Evolutionary conservation across 1,140 invertebrate species (phyloP).

Genomic region (Agrypnia vestita): DNA sequence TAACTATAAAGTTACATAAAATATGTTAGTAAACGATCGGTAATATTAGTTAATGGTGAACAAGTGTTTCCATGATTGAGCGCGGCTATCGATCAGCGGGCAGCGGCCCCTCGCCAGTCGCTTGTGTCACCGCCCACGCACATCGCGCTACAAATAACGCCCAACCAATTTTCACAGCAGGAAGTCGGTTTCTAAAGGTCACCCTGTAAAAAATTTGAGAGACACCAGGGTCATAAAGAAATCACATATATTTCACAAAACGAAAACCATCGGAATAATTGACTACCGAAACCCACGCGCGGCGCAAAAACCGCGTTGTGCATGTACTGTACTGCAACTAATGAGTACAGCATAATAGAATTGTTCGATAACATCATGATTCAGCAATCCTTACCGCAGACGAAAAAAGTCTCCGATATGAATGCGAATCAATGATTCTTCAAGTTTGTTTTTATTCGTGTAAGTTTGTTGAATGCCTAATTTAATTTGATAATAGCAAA

Average conservation of each 20-base stretch:
- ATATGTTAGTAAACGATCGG: no score
- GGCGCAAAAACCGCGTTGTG: background rate
- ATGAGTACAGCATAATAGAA: no score
- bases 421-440: no score
- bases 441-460: no score
- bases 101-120: background rate
- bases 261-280: constrained; percentile 18
- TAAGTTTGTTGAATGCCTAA: no score
- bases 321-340: background rate
- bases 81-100: background rate
- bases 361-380: no score
- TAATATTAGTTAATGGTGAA: no score
- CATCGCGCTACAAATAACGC: background rate
- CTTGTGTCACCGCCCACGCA: background rate
- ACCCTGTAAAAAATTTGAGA: constrained; percentile 5
- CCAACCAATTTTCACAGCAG: constrained; percentile 6
- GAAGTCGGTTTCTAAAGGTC: constrained; percentile 2
- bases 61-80: no score
- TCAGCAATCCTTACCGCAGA: no score
- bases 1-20: no score
- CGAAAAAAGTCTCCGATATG: no score
- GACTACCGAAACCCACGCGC: background rate
- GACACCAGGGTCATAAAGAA: constrained; percentile 9
- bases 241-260: constrained; percentile 11
- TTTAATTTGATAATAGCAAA: no score